Evolutionary conservation across 2,113 vertebrate species (phyloP).

Genomic region (Neodontobutis hainanensis): DNA sequence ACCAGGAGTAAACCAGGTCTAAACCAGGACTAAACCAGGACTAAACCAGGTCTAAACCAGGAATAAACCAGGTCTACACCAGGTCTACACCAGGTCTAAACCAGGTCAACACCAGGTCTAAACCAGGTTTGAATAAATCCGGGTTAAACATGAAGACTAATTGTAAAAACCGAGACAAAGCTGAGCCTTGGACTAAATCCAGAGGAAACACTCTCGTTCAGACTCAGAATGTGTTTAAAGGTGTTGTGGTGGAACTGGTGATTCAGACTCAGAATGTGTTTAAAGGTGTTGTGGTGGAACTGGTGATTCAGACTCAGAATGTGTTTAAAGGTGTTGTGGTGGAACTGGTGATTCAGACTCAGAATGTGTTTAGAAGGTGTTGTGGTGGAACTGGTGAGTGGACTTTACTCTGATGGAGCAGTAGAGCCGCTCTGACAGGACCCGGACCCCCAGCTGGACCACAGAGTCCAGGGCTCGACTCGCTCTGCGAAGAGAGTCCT

Average conservation of each 20-base stretch:
- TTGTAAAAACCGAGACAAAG: too few species aligned
- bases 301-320: too few species aligned
- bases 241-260: too few species aligned
- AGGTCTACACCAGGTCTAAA: background rate
- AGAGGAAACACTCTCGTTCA: background rate
- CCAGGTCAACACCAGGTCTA: too few species aligned
- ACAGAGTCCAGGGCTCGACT: conserved; percentile 80
- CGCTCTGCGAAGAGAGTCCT: conserved; percentile 79
- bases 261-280: too few species aligned
- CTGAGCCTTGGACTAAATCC: background rate
- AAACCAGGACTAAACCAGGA: background rate
- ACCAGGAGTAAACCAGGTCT: background rate
- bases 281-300: too few species aligned
- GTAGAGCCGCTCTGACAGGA: conserved; percentile 82
- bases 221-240: too few species aligned
- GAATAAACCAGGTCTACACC: background rate
- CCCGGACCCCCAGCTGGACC: conserved; percentile 78
- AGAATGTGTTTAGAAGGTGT: too few species aligned
- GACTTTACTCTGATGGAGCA: conserved; percentile 84
- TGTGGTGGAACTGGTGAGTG: too few species aligned
- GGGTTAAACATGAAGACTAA: background rate
- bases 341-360: too few species aligned
- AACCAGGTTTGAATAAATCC: too few species aligned
- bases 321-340: too few species aligned
- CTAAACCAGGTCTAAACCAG: background rate